phyloP scores from a whole-genome alignment of 2,113 vertebrate genomes.

The Phalacrocorax carbo region DNA sequence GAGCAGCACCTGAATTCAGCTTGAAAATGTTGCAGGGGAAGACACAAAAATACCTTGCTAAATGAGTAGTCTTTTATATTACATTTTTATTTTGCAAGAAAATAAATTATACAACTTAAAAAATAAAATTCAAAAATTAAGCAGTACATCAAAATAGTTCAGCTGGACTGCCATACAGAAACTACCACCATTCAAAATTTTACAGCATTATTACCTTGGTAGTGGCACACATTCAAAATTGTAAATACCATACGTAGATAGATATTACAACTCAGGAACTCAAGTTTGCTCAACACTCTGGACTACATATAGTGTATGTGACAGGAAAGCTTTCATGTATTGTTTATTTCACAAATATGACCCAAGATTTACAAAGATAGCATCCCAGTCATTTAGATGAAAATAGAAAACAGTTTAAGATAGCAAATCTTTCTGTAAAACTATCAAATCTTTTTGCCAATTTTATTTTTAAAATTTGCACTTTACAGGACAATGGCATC shows the following conservation, averaged over 20 bases:
- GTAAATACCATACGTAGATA: constrained; percentile 73
- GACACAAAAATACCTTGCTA: constrained; percentile 66
- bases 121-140: constrained; percentile 85
- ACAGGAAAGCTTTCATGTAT: constrained; percentile 73
- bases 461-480: constrained; percentile 67
- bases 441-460: constrained; percentile 74
- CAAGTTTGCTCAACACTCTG: constrained; percentile 75
- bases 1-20: background rate
- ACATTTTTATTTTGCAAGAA: constrained; percentile 92
- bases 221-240: constrained; percentile 83
- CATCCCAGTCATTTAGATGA: constrained; percentile 74
- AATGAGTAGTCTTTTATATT: constrained; percentile 76
- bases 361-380: constrained; percentile 72
- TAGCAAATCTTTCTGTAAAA: constrained; percentile 78
- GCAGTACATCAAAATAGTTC: constrained; percentile 86
- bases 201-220: constrained; percentile 74
- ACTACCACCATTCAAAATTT: constrained; percentile 79
- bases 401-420: constrained; percentile 73
- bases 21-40: background rate
- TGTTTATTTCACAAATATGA: constrained; percentile 74
- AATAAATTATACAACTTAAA: constrained; percentile 94
- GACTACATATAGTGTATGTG: constrained; percentile 77
- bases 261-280: constrained; percentile 78
- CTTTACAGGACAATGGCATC: constrained; percentile 66
- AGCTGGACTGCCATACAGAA: constrained; percentile 81